Evolutionary conservation across 2,113 vertebrate species (phyloP).

Genomic region (Seriola rivoliana): DNA sequence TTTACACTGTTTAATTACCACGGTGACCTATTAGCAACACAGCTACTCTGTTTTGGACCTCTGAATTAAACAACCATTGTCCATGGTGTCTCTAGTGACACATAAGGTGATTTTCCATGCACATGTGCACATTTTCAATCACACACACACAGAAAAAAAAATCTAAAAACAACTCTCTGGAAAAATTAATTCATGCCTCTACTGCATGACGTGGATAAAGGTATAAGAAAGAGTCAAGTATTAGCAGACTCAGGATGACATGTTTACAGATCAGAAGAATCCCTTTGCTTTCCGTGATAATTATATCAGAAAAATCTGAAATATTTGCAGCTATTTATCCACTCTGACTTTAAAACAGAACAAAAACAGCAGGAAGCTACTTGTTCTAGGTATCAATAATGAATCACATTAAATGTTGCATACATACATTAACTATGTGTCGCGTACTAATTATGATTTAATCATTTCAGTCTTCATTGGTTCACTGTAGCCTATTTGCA

Average conservation of each 20-base stretch:
- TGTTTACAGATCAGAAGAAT: conserved; percentile 4
- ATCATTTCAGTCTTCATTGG: conserved; percentile 5
- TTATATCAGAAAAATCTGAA: conserved; percentile 1
- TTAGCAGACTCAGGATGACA: background rate
- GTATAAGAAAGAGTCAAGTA: background rate
- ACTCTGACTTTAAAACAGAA: background rate
- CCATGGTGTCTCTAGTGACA: no score
- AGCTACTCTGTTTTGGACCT: background rate
- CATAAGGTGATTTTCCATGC: no score
- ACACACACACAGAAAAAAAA: no score
- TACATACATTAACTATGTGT: background rate
- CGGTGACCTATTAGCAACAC: background rate
- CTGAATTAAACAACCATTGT: no score
- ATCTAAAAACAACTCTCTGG: background rate
- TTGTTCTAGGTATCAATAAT: conserved; percentile 23
- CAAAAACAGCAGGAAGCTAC: conserved; percentile 27
- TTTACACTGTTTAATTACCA: background rate
- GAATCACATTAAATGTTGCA: conserved; percentile 21
- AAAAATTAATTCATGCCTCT: background rate
- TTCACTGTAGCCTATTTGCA: background rate
- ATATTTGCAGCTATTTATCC: background rate
- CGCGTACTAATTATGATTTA: background rate
- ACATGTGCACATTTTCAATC: no score
- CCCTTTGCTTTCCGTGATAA: conserved; percentile 7
- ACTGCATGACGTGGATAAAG: background rate